Percentiles rank a stretch among this genome's conserved stretches.
Evolutionary conservation across 1,140 invertebrate species (phyloP).

Genomic region (Diorhabda carinulata): DNA sequence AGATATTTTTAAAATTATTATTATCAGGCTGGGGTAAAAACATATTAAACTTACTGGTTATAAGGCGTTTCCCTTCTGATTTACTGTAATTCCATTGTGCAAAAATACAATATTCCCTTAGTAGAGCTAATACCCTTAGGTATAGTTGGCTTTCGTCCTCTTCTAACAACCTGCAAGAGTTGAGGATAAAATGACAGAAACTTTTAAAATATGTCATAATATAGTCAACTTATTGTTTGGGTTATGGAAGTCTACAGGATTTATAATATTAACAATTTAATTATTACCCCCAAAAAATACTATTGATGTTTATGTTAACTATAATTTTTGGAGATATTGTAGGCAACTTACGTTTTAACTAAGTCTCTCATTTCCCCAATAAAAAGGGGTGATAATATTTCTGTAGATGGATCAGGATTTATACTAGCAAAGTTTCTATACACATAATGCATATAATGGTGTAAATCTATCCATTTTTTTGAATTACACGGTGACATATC

Average conservation of each 20-base stretch:
- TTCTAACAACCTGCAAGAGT: slow-evolving; percentile 24
- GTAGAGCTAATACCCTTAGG: slow-evolving; percentile 33
- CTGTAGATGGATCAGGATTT: slow-evolving; percentile 28
- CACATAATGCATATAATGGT: slow-evolving; percentile 41
- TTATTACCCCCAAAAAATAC: too few relatives aligned
- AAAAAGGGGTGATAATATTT: slow-evolving; percentile 32
- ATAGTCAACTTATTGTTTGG: too few relatives aligned
- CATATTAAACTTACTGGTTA: slow-evolving; percentile 16
- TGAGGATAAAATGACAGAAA: background rate
- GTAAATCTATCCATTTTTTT: slow-evolving; percentile 38
- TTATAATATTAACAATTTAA: too few relatives aligned
- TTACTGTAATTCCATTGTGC: slow-evolving; percentile 34
- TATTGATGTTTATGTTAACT: too few relatives aligned
- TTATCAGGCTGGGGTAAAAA: background rate
- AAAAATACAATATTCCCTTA: slow-evolving; percentile 37
- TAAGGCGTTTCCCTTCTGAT: slow-evolving; percentile 14
- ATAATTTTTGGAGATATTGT: background rate
- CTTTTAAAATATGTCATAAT: background rate
- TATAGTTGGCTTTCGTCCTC: slow-evolving; percentile 38
- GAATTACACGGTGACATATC: slow-evolving; percentile 31
- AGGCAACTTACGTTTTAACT: slow-evolving; percentile 27
- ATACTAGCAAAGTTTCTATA: slow-evolving; percentile 39
- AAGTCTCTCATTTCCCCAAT: slow-evolving; percentile 36
- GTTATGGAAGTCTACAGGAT: too few relatives aligned
- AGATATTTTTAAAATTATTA: too few relatives aligned